These are phyloP conservation scores for Sturnira hondurensis DNA, from an alignment of 2,113 vertebrate genomes.

Conservation along the genomic window DNA sequence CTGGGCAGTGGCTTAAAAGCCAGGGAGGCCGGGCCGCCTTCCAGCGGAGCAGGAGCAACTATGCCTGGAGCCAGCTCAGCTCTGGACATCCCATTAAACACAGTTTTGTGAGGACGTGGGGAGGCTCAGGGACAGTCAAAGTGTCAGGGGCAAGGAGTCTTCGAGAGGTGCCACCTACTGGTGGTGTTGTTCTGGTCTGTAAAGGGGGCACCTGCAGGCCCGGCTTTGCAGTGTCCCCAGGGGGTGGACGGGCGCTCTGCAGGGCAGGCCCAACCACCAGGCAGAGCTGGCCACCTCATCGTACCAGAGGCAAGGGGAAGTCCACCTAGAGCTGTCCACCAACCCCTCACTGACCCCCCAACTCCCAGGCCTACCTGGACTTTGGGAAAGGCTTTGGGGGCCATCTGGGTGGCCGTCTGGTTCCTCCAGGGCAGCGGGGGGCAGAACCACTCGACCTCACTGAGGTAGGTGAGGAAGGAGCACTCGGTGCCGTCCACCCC, in stretches of 20 bases:
- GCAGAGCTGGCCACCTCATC: not conserved
- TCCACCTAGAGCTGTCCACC: not conserved
- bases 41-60: not conserved
- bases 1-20: not conserved
- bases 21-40: not conserved
- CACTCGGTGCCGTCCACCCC: slow-evolving; percentile 97
- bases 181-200: not conserved
- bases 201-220: not conserved
- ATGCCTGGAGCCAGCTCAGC: not conserved
- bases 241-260: rapidly evolving
- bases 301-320: not conserved
- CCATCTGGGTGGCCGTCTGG: slow-evolving; percentile 76
- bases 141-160: not conserved
- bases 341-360: rapidly evolving
- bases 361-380: slow-evolving; percentile 81
- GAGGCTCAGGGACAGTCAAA: not conserved
- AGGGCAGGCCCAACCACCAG: not conserved
- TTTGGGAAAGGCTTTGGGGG: slow-evolving; percentile 80
- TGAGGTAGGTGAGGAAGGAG: slow-evolving; percentile 97
- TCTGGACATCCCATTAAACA: not conserved
- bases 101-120: rapidly evolving
- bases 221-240: not conserved
- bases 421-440: slow-evolving; percentile 93
- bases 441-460: slow-evolving; percentile 98
- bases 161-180: rapidly evolving